Evolutionary conservation across 1,140 invertebrate species (phyloP), one percentile per base, ranked within the genome.

Genomic region (Gryon sp.): DNA sequence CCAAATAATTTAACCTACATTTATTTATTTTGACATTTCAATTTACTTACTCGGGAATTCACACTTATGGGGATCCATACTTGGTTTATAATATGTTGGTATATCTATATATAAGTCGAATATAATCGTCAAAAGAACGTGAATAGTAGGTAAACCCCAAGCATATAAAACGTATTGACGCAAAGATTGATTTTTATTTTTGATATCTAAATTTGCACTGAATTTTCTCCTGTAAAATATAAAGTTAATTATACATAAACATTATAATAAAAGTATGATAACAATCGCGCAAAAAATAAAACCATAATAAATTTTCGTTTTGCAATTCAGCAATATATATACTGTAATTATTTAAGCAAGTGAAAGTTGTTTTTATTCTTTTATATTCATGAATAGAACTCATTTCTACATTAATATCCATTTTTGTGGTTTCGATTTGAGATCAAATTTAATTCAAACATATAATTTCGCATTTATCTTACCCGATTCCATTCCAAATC

Each of bases 41-140:
- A 4, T 24, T 24, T 18, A 30, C 43, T 48, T 30, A 48, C 43
- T 26, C 1, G 43, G 43, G 24, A 48, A 48, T 14, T 20, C 28
- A 30, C 43, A 48, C 3, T 30, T n/a, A 18, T 48, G 9, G 0
- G 12, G 8, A 48, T 16, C 24, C 8, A 48, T 48, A 30, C 18
- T 48, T 0, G 26, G 26, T 48, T 11, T 9, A 18, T 48, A 48
- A 30, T 4, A 7, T 9, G 2, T n/a, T 11, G 38, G 38, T 4
- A 41, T 4, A 22, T 6, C 2, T 4, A 22, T 22, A 4, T 1
- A 11, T 24, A 4, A 7, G 11, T 41, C 38, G 4, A 12, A 11
- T 11, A 41, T 22, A 41, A 41, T 20, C 1, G 19, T 22, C 4
- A 41, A 11, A 8, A 41, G 6, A 3, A 41, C 19, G 18, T n/a